phyloP scores from a whole-genome alignment of 2,113 vertebrate species.

The Chinchilla lanigera region DNA sequence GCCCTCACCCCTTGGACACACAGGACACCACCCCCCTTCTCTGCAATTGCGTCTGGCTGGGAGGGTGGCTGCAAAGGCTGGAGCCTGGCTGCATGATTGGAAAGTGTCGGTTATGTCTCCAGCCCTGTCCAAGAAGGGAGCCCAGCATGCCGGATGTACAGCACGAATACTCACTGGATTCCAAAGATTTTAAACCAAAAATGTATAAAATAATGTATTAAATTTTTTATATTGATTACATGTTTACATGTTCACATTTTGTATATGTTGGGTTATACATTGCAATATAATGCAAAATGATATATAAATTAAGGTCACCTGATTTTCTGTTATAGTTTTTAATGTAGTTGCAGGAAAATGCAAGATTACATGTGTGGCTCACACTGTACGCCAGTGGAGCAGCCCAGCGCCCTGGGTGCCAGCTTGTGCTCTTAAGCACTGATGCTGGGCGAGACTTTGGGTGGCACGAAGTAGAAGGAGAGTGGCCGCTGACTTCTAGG shows the following conservation, averaged over 20 bases:
- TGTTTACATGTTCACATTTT: neutral
- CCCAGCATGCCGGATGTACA: too few relatives aligned
- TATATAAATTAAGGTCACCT: neutral
- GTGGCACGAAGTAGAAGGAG: too few relatives aligned
- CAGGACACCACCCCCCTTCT: rapidly evolving
- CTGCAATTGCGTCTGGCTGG: rapidly evolving
- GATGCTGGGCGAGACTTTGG: neutral
- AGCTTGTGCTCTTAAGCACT: neutral
- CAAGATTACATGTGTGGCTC: neutral
- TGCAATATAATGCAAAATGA: neutral
- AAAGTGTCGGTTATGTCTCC: neutral
- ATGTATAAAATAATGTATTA: neutral
- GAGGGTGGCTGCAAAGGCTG: rapidly evolving
- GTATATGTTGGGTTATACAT: neutral
- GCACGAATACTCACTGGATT: neutral
- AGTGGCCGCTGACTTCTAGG: neutral
- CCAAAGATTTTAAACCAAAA: neutral
- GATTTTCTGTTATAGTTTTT: neutral
- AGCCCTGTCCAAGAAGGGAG: neutral
- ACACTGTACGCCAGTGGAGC: rapidly evolving
- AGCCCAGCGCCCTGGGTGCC: neutral
- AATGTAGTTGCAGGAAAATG: neutral
- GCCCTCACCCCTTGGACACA: neutral
- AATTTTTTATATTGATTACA: neutral
- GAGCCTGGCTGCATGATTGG: neutral